These are phyloP conservation scores for Cetonia aurata DNA, from an alignment of 2,888 invertebrate species.

Conservation along the genomic window DNA sequence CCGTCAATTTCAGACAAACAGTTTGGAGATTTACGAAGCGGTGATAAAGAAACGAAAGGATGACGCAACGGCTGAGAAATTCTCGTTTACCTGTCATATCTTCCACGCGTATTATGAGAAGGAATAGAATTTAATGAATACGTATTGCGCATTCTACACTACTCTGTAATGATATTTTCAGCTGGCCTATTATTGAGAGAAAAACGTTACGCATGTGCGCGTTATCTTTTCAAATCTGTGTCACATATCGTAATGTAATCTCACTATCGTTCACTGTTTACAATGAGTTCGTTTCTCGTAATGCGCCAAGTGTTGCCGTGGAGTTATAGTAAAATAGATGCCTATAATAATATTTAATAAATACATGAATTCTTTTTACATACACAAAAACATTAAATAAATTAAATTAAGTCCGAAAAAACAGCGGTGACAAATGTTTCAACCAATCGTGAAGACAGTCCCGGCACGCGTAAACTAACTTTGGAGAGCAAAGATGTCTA, in stretches of 20 bases:
- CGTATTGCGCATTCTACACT: background rate
- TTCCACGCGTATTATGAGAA: constrained; percentile 12
- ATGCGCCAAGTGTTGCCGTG: background rate
- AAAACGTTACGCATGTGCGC: background rate
- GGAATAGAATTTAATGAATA: constrained; percentile 1
- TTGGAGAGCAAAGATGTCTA: no score
- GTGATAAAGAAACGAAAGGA: constrained; percentile 19
- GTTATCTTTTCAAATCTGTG: constrained; percentile 23
- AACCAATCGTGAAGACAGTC: no score
- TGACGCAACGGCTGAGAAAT: constrained; percentile 26
- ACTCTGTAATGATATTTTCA: background rate
- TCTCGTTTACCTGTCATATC: constrained; percentile 20
- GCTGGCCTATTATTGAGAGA: background rate
- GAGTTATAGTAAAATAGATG: no score
- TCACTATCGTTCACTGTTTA: constrained; percentile 1
- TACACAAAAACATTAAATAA: no score
- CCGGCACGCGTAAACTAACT: no score
- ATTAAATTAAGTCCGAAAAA: no score
- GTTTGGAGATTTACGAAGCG: constrained; percentile 3
- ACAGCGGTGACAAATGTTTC: no score
- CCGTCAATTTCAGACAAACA: no score
- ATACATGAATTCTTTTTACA: no score
- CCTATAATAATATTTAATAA: no score
- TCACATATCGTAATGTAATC: constrained; percentile 32
- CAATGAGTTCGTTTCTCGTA: background rate